Percentiles rank a stretch among this genome's conserved stretches.
phyloP scores from a whole-genome alignment of 2,113 vertebrate species.

The Lonchura striata region DNA sequence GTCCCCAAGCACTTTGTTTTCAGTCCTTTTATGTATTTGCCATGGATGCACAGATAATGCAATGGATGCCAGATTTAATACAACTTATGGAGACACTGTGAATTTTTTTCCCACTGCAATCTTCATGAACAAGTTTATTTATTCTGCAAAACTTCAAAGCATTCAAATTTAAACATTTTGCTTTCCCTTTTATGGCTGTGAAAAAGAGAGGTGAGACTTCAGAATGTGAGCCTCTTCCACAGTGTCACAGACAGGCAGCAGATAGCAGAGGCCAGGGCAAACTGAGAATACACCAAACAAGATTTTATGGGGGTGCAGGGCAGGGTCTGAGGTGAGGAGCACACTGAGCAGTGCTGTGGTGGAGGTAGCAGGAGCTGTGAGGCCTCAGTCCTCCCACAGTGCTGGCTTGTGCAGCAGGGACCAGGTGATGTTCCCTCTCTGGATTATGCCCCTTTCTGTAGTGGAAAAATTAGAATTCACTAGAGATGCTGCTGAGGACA shows the following conservation, averaged over 20 bases:
- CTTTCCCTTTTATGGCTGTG: conserved; percentile 5
- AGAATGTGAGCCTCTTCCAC: neutral
- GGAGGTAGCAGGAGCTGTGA: neutral
- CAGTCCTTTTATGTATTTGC: neutral
- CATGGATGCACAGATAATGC: neutral
- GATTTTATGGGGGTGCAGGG: neutral
- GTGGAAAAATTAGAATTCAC: neutral
- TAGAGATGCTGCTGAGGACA: neutral
- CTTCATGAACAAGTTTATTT: neutral
- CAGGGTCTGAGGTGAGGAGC: neutral
- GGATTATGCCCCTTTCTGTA: neutral
- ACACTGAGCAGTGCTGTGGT: neutral
- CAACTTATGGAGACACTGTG: neutral
- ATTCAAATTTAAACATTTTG: neutral
- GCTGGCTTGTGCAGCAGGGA: neutral
- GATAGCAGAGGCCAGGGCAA: neutral
- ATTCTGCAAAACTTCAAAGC: conserved; percentile 19
- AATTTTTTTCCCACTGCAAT: neutral
- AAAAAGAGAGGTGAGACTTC: neutral
- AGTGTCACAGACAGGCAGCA: neutral
- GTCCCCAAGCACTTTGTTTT: neutral
- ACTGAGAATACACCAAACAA: neutral
- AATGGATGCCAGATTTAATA: neutral
- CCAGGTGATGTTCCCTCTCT: fast-evolving
- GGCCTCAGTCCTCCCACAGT: neutral